phyloP scores from a whole-genome alignment of 2,113 vertebrate genomes.

The Cygnus buccinator region DNA sequence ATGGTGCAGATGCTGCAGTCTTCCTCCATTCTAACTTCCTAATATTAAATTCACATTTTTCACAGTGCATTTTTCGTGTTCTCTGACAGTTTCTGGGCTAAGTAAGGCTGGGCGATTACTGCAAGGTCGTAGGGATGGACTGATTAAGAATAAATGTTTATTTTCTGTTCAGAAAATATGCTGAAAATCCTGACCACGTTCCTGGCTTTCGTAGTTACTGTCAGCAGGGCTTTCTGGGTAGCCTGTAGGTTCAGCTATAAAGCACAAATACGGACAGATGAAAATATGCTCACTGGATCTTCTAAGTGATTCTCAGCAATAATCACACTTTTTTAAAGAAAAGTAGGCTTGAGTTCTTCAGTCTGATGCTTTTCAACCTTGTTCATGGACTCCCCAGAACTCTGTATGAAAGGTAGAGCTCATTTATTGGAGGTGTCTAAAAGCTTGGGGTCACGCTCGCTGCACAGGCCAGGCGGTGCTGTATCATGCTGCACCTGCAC shows the following conservation, averaged over 20 bases:
- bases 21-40: background rate
- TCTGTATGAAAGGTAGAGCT: background rate
- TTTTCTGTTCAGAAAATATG: background rate
- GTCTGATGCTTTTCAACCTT: background rate
- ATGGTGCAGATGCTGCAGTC: background rate
- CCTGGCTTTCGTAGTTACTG: background rate
- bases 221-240: background rate
- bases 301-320: background rate
- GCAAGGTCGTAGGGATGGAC: background rate
- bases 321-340: background rate
- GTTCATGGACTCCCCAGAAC: background rate
- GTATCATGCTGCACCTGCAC: fast-evolving
- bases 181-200: background rate
- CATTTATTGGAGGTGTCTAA: fast-evolving
- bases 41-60: background rate
- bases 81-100: background rate
- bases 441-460: background rate
- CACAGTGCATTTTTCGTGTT: background rate
- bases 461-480: fast-evolving
- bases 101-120: background rate
- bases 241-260: background rate
- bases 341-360: background rate
- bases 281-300: background rate
- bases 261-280: fast-evolving
- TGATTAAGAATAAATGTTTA: background rate